phyloP scores from a whole-genome alignment of 2,113 vertebrate genomes.

The Lonchura striata region DNA sequence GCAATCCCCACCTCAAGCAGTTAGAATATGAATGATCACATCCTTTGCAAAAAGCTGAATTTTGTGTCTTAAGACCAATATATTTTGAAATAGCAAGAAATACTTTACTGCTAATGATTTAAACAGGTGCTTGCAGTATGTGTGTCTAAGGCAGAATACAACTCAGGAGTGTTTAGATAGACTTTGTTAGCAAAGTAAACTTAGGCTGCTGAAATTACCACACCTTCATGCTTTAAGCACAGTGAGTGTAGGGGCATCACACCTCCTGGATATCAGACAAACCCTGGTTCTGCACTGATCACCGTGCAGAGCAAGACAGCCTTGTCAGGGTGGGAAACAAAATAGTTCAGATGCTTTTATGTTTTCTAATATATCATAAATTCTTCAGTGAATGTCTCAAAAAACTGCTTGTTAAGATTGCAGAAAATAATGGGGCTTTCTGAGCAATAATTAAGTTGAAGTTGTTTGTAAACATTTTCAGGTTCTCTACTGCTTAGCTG shows the following conservation, averaged over 20 bases:
- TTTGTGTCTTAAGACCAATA: not conserved
- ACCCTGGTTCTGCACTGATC: not conserved
- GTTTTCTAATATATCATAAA: not conserved
- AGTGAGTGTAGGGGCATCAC: not conserved
- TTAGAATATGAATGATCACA: not conserved
- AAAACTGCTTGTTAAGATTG: not conserved
- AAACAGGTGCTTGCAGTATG: not conserved
- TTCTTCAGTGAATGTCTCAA: not conserved
- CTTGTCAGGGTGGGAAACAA: not conserved
- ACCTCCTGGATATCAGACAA: not conserved
- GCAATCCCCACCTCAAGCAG: not conserved
- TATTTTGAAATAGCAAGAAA: not conserved
- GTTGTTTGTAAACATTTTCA: not conserved
- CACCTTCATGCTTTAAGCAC: not conserved
- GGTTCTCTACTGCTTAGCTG: not conserved
- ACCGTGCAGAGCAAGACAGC: not conserved
- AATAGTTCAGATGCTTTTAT: not conserved
- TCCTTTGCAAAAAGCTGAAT: not conserved
- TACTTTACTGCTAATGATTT: not conserved
- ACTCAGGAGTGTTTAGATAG: not conserved
- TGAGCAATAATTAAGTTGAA: not conserved
- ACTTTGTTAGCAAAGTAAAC: not conserved
- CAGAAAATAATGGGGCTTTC: not conserved
- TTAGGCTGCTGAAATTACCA: not conserved
- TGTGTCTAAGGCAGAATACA: not conserved